Evolutionary conservation across 1,140 invertebrate species (phyloP).

Genomic region (Heliothis subflexa): DNA sequence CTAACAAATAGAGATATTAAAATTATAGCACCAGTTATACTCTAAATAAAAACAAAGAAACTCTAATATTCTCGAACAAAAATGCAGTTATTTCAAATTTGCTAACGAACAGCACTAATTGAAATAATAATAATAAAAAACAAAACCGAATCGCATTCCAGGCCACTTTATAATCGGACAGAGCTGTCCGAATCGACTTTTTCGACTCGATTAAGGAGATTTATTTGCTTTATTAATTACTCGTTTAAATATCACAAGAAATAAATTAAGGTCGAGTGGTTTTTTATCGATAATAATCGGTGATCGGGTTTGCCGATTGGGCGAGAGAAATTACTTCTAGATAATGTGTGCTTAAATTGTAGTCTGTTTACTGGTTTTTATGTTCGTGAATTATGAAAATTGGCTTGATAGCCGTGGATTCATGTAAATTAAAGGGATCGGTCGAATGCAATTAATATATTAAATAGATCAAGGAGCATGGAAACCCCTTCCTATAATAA

Average conservation of each 20-base stretch:
- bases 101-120: neutral
- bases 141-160: constrained; percentile 19
- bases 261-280: constrained; percentile 26
- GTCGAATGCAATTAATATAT: no score
- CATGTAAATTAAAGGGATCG: no score
- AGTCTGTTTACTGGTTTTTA: no score
- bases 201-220: constrained; percentile 32
- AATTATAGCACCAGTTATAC: no score
- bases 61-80: neutral
- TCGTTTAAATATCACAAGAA: constrained; percentile 39
- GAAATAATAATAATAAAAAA: constrained; percentile 9
- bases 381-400: no score
- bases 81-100: neutral
- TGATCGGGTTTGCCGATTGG: neutral
- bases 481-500: neutral
- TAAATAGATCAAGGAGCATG: no score
- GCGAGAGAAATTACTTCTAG: constrained; percentile 1
- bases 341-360: neutral
- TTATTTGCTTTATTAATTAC: constrained; percentile 40
- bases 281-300: constrained; percentile 9
- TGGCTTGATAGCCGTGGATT: no score
- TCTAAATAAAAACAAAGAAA: no score
- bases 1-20: no score
- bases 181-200: constrained; percentile 34
- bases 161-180: constrained; percentile 7